A percentile compares a stretch with the other conserved stretches of the same genome.
phyloP scores from a whole-genome alignment of 2,888 invertebrate species.

The Polymixis flavicincta region DNA sequence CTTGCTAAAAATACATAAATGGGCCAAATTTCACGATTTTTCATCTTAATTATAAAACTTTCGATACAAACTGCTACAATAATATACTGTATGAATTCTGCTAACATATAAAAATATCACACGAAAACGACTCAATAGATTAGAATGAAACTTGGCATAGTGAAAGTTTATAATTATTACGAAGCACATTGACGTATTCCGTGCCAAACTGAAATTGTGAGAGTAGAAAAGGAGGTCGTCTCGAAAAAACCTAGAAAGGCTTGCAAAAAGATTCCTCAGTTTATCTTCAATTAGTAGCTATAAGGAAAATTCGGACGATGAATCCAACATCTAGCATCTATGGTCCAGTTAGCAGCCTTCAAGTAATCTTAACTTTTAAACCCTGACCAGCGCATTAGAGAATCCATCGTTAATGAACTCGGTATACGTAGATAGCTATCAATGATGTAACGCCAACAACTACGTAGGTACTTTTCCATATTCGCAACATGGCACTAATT shows the following conservation, averaged over 20 bases:
- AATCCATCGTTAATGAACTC: constrained; percentile 31
- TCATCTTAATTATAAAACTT: background rate
- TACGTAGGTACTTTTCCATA: constrained; percentile 38
- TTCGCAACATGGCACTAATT: constrained; percentile 48
- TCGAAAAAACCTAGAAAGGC: background rate
- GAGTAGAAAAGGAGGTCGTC: constrained; percentile 20
- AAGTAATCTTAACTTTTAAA: constrained; percentile 7
- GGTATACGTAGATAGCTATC: constrained; percentile 8
- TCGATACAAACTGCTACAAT: background rate
- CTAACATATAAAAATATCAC: no score
- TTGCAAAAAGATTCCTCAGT: background rate
- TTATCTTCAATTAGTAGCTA: background rate
- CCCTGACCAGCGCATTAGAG: constrained; percentile 17
- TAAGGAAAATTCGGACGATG: background rate
- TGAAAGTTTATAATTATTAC: constrained; percentile 33
- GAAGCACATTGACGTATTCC: constrained; percentile 9
- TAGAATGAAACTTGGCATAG: constrained; percentile 26
- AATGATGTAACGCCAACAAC: constrained; percentile 14
- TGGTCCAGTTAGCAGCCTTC: constrained; percentile 2
- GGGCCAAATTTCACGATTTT: no score
- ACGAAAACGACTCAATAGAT: background rate
- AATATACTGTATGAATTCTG: no score
- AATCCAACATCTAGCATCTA: background rate
- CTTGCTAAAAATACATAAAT: background rate
- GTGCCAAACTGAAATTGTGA: constrained; percentile 3